Evolutionary conservation across 2,888 invertebrate genomes (phyloP), one percentile per base, ranked within the genome.

Genomic region (Agonopterix subpropinquella): DNA sequence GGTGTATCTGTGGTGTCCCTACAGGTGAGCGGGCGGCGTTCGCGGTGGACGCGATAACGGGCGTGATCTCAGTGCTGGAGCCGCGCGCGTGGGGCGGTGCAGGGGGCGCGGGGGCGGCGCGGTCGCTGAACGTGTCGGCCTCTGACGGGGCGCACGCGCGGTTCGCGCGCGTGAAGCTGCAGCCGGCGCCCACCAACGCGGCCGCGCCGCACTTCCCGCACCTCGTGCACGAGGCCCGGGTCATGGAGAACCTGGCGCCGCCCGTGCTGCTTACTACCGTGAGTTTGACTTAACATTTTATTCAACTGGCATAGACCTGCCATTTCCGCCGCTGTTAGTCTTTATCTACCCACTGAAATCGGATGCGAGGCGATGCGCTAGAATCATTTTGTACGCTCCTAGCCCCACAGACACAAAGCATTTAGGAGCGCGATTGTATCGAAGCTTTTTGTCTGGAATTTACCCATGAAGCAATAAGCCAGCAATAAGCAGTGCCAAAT

Each of bases 121-220:
- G 84, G 65, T 74, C 80, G 56, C 89, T 98, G 52, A 98, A 98
- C 87, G 93, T 98, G 36, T 98, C 98, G 1, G 98, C 97, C 41
- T 96, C 96, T 49, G 98, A 99, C 87, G 98, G 98, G 36, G 96
- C 98, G 39, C 98, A 97, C 84, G 97, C 96, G 7, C 95, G 93
- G 57, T 98, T 95, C 80, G 93, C 96, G 1, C 89, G 95, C 57
- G 90, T 96, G 11, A 94, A 94, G 84, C 93, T 96, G 45, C 91
- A 94, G 65, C 90, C 94, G 54, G 84, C 94, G 51, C 92, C 96
- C 8, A 93, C 94, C 53, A 98, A 98, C 86, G 67, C 89, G 90
- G 58, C 91, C 93, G 73, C 94, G 59, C 98, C 98, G 8, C 89
- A 90, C 54, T 98, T 98, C 79, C 90, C 92, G 11, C 93, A 95